Conservation (phyloP, 2,888 invertebrate genomes). For the Tenthredo amoena region DNA sequence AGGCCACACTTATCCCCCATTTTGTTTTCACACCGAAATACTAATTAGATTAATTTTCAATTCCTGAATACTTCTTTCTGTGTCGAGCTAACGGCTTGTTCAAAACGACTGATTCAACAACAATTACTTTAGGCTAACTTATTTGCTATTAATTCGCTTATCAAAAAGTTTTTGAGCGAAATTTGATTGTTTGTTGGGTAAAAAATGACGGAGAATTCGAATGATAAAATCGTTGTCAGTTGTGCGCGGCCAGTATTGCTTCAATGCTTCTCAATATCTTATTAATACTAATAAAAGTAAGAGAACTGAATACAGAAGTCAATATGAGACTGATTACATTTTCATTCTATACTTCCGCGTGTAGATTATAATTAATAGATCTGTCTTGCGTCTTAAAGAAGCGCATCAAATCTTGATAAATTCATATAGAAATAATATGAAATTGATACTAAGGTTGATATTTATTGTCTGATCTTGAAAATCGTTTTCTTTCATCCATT, state of each 20-base stretch:
- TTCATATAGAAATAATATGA: conserved; percentile 22
- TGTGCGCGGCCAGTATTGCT: conserved; percentile 73
- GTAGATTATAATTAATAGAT: conserved; percentile 1
- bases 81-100: conserved; percentile 43
- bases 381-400: not conserved
- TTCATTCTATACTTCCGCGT: conserved; percentile 3
- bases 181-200: conserved; percentile 72
- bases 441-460: conserved; percentile 35
- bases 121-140: conserved; percentile 65
- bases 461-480: conserved; percentile 50
- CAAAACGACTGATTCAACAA: conserved; percentile 58
- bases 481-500: conserved; percentile 1
- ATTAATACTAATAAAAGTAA: conserved; percentile 50
- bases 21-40: conserved; percentile 40
- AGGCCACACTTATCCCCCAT: not conserved
- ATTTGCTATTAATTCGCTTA: conserved; percentile 67
- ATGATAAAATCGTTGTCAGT: conserved; percentile 72
- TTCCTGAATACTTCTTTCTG: conserved; percentile 59
- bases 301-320: conserved; percentile 46
- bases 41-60: conserved; percentile 63
- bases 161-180: conserved; percentile 72
- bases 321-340: conserved; percentile 41
- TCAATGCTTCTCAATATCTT: conserved; percentile 62
- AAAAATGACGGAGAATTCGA: conserved; percentile 69
- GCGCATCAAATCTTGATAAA: conserved; percentile 24